These are phyloP conservation scores for Corythucha ciliata DNA, from an alignment of 2,888 invertebrate species.

Conservation along the genomic window DNA sequence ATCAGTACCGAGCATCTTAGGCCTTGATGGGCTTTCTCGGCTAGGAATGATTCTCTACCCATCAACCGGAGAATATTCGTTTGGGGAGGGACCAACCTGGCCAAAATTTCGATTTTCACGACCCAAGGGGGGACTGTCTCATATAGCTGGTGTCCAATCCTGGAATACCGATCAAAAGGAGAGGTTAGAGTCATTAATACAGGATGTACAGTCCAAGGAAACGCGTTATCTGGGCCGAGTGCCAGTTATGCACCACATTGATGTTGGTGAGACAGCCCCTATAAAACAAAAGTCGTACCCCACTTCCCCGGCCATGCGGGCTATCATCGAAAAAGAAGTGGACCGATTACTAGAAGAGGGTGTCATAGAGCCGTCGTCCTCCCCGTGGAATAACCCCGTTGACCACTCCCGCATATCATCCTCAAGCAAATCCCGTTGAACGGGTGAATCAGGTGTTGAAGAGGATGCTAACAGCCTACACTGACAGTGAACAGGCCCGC, in stretches of 20 bases:
- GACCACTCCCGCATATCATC: conserved; percentile 34
- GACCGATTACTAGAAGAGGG: conserved; percentile 9
- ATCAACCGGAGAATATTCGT: no score
- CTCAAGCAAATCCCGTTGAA: conserved; percentile 39
- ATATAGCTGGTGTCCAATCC: neutral
- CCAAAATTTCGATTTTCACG: no score
- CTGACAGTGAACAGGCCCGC: no score
- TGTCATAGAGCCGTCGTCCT: conserved; percentile 8
- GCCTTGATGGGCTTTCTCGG: no score
- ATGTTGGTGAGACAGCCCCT: conserved; percentile 8
- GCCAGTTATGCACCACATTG: conserved; percentile 15
- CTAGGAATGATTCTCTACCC: no score
- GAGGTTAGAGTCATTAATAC: neutral
- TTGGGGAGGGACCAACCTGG: no score
- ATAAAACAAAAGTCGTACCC: conserved; percentile 17
- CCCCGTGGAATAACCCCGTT: conserved; percentile 14
- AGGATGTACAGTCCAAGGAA: conserved; percentile 7
- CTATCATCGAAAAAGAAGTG: conserved; percentile 3
- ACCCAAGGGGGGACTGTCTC: neutral
- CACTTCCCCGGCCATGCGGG: conserved; percentile 9
- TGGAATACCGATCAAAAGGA: conserved; percentile 10
- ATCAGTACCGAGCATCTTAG: no score
- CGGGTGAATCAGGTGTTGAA: no score
- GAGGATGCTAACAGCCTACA: conserved; percentile 37
- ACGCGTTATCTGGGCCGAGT: neutral